Evolutionary conservation across 2,888 invertebrate species (phyloP), one percentile per base, ranked within the genome.

Genomic region (Sycophila texana): DNA sequence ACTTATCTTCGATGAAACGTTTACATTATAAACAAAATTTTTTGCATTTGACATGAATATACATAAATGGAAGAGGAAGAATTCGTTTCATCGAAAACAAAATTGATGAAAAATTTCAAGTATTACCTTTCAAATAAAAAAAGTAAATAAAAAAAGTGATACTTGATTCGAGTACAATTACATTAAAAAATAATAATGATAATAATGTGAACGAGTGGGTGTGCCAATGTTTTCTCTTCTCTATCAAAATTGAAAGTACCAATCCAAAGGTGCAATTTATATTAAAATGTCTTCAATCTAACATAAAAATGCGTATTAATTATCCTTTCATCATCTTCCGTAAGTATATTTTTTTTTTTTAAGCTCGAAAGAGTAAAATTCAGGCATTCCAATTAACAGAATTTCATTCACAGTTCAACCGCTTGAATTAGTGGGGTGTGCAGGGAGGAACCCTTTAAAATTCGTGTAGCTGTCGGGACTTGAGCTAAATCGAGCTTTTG

Each of bases 201-300:
- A n/a, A n/a, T n/a, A n/a, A n/a, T n/a, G n/a, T 39, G 47, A 47
- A 14, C 14, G 13, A 60, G 5, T 12, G 26, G 22, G 26, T 26
- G 26, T 26, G 26, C 26, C 1, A 26, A 26, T 2, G 7, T 7
- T 22, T 60, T 16, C 5, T 60, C 26, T 18, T 26, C 14, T 20
- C 16, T 57, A 57, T 18, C 5, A 71, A 22, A 47, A 13, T 60
- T n/a, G 49, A 71, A 71, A 71, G 71, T 60, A 71, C 60, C 71
- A 71, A 60, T 71, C 60, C 22, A 63, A 26, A 26, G 3, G 7
- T 39, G 0, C 0, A 39, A 4, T 7, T 7, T 39, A 39, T 7
- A 7, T 39, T 39, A 39, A 39, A 39, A 0, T 39, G 4, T 7
- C 7, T 39, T 2, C 39, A 39, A 39, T 39, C 1, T 39, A 39